A percentile compares a stretch with the other conserved stretches of the same genome.
Evolutionary conservation across 2,797 vertebrate genomes (phyloP).

Genomic region (Meriones psammophilus): DNA sequence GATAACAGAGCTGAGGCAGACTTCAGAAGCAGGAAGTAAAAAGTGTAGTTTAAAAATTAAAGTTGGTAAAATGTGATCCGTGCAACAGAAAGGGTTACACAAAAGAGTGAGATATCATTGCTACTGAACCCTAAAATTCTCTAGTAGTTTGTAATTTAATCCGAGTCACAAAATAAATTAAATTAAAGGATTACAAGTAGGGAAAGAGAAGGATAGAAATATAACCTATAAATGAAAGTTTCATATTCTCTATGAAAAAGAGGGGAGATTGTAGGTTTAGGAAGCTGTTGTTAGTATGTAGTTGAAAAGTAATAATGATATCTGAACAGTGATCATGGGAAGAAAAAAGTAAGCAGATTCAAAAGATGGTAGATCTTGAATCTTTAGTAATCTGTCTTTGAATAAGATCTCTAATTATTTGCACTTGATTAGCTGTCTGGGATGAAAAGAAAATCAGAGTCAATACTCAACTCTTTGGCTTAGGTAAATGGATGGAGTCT

Average conservation of each 20-base stretch:
- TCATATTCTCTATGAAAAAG: neutral
- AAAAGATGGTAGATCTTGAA: neutral
- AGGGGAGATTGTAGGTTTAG: neutral
- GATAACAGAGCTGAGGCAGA: neutral
- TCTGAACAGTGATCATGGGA: neutral
- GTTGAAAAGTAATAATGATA: neutral
- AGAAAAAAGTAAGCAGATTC: neutral
- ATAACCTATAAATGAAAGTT: neutral
- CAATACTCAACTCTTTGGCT: neutral
- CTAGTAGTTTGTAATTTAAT: neutral
- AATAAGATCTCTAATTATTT: neutral
- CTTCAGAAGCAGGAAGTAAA: neutral
- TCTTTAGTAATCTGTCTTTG: neutral
- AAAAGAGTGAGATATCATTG: neutral
- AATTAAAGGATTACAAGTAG: neutral
- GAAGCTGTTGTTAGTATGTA: neutral
- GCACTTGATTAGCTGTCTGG: neutral
- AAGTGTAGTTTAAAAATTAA: neutral
- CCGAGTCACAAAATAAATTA: neutral
- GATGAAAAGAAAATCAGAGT: neutral
- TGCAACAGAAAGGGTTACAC: rapidly evolving
- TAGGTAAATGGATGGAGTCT: neutral
- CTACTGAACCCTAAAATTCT: neutral
- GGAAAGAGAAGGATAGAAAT: neutral
- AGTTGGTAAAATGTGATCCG: neutral